phyloP scores from a whole-genome alignment of 2,888 invertebrate species.

The Rhaphigaster nebulosa region DNA sequence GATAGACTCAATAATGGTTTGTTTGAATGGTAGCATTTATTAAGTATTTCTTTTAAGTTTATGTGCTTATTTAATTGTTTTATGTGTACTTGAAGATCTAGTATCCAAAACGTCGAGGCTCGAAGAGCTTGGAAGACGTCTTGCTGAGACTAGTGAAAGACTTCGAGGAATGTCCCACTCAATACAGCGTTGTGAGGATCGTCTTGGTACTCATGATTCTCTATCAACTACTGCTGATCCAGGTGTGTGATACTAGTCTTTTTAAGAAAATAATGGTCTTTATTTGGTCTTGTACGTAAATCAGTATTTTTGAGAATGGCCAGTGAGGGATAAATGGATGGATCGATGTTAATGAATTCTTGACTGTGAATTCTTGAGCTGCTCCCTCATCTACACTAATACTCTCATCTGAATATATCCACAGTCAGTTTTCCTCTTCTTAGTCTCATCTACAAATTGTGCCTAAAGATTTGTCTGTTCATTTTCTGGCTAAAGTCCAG shows the following conservation, averaged over 20 bases:
- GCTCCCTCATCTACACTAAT: too few relatives aligned
- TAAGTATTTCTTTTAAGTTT: neutral
- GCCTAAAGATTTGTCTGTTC: too few relatives aligned
- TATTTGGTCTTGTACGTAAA: too few relatives aligned
- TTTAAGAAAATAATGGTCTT: too few relatives aligned
- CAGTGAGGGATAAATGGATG: too few relatives aligned
- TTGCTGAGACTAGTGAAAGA: slow-evolving; percentile 88
- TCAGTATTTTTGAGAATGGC: too few relatives aligned
- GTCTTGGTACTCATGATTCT: slow-evolving; percentile 81
- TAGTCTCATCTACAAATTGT: too few relatives aligned
- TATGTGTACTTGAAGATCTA: slow-evolving; percentile 72
- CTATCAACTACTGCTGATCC: slow-evolving; percentile 67
- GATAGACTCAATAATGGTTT: slow-evolving; percentile 85
- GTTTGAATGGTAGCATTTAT: neutral
- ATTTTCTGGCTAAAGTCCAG: too few relatives aligned
- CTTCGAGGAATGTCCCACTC: slow-evolving; percentile 87
- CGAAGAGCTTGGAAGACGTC: slow-evolving; percentile 85
- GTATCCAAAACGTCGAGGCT: slow-evolving; percentile 82
- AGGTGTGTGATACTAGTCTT: slow-evolving; percentile 73
- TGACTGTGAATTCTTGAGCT: too few relatives aligned
- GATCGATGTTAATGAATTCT: too few relatives aligned
- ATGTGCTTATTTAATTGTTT: neutral
- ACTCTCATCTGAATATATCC: too few relatives aligned
- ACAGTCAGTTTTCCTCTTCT: too few relatives aligned
- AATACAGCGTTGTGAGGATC: slow-evolving; percentile 90